Conservation (phyloP, 2,888 invertebrate genomes). For the Lymantria dispar region DNA sequence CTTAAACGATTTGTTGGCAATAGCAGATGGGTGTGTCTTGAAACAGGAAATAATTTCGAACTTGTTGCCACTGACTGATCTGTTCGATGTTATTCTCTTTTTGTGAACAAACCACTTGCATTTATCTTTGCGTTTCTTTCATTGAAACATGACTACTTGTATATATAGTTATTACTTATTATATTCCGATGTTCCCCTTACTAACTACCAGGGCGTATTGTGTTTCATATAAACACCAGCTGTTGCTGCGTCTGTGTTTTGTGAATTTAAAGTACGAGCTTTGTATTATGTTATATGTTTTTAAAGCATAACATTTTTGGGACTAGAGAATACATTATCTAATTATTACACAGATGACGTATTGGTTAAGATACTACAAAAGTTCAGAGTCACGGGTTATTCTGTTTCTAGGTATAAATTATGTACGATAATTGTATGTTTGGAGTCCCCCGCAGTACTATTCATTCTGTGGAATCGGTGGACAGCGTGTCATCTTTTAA, state of each 20-base stretch:
- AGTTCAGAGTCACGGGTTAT: too few species aligned
- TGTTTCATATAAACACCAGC: constrained; percentile 43
- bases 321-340: too few species aligned
- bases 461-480: too few species aligned
- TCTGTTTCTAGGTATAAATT: too few species aligned
- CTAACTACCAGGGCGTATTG: constrained; percentile 35
- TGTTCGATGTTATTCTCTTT: constrained; percentile 41
- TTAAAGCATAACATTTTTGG: too few species aligned
- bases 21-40: constrained; percentile 69
- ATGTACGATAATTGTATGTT: too few species aligned
- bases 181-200: constrained; percentile 41
- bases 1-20: constrained; percentile 68
- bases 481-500: too few species aligned
- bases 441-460: too few species aligned
- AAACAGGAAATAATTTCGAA: constrained; percentile 72
- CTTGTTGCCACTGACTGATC: constrained; percentile 66
- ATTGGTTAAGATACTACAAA: too few species aligned
- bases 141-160: constrained; percentile 51
- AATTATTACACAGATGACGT: too few species aligned
- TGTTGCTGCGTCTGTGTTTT: constrained; percentile 33
- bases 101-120: constrained; percentile 50
- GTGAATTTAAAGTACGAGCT: constrained; percentile 24
- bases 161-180: constrained; percentile 54
- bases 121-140: constrained; percentile 45
- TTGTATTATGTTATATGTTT: constrained; percentile 17